A percentile compares a stretch with the other conserved stretches of the same genome.
Evolutionary conservation across 2,797 vertebrate species (phyloP).

Genomic region (Dicrostonyx torquatus): DNA sequence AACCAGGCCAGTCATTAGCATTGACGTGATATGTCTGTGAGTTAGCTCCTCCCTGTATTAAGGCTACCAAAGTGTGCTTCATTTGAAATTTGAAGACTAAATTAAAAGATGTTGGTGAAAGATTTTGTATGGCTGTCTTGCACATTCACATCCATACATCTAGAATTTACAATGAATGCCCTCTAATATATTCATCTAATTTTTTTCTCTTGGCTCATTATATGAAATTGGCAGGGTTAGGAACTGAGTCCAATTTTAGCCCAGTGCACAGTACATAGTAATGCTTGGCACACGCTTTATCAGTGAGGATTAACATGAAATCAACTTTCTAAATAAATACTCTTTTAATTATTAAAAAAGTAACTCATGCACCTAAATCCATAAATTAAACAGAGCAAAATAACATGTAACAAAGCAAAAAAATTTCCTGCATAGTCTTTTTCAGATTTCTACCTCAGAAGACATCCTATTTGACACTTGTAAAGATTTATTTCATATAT

Average conservation of each 20-base stretch:
- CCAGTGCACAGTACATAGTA: not conserved
- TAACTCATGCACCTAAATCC: not conserved
- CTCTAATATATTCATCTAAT: not conserved
- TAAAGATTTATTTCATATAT: conserved; percentile 7
- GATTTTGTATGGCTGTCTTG: not conserved
- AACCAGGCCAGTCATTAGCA: not conserved
- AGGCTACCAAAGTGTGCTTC: conserved; percentile 14
- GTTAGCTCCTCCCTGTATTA: not conserved
- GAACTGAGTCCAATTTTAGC: not conserved
- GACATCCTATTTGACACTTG: not conserved
- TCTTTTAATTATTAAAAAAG: not conserved
- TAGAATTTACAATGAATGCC: not conserved
- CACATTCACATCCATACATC: not conserved
- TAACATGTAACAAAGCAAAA: not conserved
- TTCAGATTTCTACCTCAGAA: not conserved
- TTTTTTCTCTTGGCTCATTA: not conserved
- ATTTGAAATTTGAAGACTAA: not conserved
- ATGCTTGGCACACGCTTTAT: not conserved
- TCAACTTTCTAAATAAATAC: not conserved
- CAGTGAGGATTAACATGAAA: not conserved
- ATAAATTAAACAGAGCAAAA: not conserved
- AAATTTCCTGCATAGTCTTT: conserved; percentile 12
- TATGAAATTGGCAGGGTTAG: not conserved
- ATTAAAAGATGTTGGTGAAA: not conserved
- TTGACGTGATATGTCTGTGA: not conserved